Percentiles rank a stretch among this genome's conserved stretches.
phyloP scores from a whole-genome alignment of 1,140 invertebrate species.

The Liolophura sinensis region DNA sequence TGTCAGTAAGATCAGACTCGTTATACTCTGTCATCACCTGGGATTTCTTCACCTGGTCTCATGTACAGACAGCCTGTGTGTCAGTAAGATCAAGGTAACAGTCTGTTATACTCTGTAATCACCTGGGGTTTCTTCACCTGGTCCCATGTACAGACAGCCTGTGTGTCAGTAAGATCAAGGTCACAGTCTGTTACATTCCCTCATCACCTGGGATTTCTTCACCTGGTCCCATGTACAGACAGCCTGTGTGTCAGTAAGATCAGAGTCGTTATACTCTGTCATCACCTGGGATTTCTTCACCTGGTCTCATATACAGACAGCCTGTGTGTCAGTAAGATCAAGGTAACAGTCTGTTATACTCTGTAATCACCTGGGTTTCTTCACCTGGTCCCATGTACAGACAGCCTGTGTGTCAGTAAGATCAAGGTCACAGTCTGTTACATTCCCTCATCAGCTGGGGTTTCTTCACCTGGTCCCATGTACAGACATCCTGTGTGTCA shows the following conservation, averaged over 20 bases:
- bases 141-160: constrained; percentile 81
- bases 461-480: constrained; percentile 82
- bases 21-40: constrained; percentile 80
- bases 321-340: too few relatives aligned
- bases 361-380: constrained; percentile 79
- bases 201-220: constrained; percentile 79
- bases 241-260: too few relatives aligned
- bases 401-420: too few relatives aligned
- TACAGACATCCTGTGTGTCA: constrained; percentile 59
- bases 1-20: constrained; percentile 59
- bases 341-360: constrained; percentile 78
- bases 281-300: constrained; percentile 82
- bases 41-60: constrained; percentile 82
- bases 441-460: constrained; percentile 80
- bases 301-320: constrained; percentile 75
- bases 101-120: constrained; percentile 78
- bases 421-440: constrained; percentile 61
- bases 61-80: constrained; percentile 77
- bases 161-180: constrained; percentile 65
- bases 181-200: constrained; percentile 79
- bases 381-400: constrained; percentile 81
- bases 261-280: too few relatives aligned
- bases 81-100: constrained; percentile 73
- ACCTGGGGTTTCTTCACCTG: constrained; percentile 80
- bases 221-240: constrained; percentile 81